Percentiles rank a stretch among this genome's conserved stretches.
Conservation (phyloP, 1,140 invertebrate species). For the Macrobrachium rosenbergii region DNA sequence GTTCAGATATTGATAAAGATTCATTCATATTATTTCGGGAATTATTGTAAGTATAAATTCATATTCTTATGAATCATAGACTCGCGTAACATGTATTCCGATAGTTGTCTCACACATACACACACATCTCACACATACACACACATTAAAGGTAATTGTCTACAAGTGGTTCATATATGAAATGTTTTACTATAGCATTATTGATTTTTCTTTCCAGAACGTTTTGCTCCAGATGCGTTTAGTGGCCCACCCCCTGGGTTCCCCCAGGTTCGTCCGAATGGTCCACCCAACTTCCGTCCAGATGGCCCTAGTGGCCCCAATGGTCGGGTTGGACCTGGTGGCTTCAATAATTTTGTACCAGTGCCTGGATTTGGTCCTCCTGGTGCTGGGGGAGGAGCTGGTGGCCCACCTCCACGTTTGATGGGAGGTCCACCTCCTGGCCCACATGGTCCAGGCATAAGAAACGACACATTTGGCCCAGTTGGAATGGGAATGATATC, state of each 20-base stretch:
- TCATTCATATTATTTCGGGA: too few relatives aligned
- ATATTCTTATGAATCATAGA: too few relatives aligned
- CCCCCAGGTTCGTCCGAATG: constrained; percentile 24
- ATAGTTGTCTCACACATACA: too few relatives aligned
- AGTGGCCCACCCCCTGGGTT: constrained; percentile 47
- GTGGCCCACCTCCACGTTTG: constrained; percentile 26
- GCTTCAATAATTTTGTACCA: constrained; percentile 51
- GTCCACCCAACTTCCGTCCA: constrained; percentile 45
- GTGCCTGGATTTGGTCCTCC: constrained; percentile 43
- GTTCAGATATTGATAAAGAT: too few relatives aligned
- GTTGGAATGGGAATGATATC: constrained; percentile 53
- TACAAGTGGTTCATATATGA: neutral
- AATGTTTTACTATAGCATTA: neutral
- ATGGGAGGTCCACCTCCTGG: constrained; percentile 44
- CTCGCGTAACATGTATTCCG: too few relatives aligned
- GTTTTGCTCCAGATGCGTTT: constrained; percentile 39
- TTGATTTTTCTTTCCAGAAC: constrained; percentile 5
- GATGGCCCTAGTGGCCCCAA: constrained; percentile 37
- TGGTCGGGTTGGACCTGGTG: constrained; percentile 21
- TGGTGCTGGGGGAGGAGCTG: constrained; percentile 21
- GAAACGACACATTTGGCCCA: constrained; percentile 41
- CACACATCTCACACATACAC: too few relatives aligned
- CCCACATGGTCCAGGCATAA: constrained; percentile 38
- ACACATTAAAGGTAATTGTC: too few relatives aligned
- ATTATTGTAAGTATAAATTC: too few relatives aligned